A percentile compares a stretch with the other conserved stretches of the same genome.
phyloP scores from a whole-genome alignment of 1,140 invertebrate genomes.

The Papilio polyxenes region DNA sequence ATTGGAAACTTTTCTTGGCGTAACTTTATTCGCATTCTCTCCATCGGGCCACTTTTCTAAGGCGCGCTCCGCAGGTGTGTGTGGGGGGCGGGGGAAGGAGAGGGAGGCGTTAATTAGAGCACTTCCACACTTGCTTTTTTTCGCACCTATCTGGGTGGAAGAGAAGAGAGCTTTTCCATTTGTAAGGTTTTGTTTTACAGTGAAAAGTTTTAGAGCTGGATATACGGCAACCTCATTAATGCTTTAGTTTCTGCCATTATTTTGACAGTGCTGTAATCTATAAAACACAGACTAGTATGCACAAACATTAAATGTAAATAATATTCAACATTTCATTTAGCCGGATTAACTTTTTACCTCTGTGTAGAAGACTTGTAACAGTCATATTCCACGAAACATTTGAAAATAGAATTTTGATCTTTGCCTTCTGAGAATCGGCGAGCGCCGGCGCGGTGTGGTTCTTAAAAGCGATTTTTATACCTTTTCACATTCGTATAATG shows the following conservation, averaged over 20 bases:
- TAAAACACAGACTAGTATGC: background rate
- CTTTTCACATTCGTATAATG: background rate
- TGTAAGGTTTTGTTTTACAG: slow-evolving; percentile 4
- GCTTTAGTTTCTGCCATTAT: background rate
- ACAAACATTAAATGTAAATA: background rate
- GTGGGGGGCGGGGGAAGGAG: background rate
- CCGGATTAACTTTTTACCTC: background rate
- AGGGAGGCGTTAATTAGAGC: background rate
- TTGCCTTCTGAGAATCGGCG: background rate
- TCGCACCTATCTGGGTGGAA: slow-evolving; percentile 14
- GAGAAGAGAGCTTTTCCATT: background rate
- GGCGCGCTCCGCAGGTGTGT: background rate
- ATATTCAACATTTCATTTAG: background rate
- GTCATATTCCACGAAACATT: background rate
- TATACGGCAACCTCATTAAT: background rate
- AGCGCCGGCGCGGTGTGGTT: background rate
- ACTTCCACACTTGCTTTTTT: slow-evolving; percentile 16
- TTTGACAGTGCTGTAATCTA: background rate
- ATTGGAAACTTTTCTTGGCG: slow-evolving; percentile 16
- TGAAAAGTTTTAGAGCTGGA: background rate
- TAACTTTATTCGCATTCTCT: slow-evolving; percentile 5
- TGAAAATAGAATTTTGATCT: background rate
- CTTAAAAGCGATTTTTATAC: background rate
- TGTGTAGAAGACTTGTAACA: background rate
- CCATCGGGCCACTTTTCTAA: slow-evolving; percentile 3